Conservation (phyloP, 2,888 invertebrate species). For the Himalopsyche kuldschensis region DNA sequence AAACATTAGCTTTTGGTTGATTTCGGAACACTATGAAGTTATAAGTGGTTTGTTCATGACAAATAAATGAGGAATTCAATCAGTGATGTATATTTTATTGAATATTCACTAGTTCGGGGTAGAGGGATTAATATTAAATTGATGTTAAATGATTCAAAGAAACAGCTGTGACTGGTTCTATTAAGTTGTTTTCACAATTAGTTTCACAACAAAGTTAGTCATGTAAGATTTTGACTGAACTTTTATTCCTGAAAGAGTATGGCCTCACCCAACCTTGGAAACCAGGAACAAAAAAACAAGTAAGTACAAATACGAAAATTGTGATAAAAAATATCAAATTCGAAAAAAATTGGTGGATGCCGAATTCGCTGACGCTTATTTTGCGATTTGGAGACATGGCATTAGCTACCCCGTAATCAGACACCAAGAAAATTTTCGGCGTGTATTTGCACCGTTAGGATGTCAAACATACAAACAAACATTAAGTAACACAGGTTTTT, state of each 20-base stretch:
- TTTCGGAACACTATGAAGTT: too few relatives aligned
- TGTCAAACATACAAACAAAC: background rate
- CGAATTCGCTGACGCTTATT: background rate
- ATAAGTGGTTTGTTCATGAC: too few relatives aligned
- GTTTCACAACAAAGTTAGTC: background rate
- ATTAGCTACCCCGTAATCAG: background rate
- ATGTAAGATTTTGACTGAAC: background rate
- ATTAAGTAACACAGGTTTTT: background rate
- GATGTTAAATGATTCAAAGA: background rate
- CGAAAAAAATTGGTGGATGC: background rate
- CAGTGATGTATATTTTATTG: too few relatives aligned
- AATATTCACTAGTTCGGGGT: too few relatives aligned
- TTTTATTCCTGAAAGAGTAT: background rate
- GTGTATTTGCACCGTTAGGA: background rate
- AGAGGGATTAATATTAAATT: too few relatives aligned
- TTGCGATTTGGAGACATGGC: background rate
- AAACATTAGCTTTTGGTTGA: too few relatives aligned
- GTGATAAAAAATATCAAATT: background rate
- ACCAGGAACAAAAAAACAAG: background rate
- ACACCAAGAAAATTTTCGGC: background rate
- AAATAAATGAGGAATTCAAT: too few relatives aligned
- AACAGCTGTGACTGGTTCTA: background rate
- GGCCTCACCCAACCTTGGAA: background rate
- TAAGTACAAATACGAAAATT: background rate
- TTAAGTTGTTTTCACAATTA: background rate